Evolutionary conservation across 2,888 invertebrate genomes (phyloP).

Genomic region (Opisthograptis luteolata): DNA sequence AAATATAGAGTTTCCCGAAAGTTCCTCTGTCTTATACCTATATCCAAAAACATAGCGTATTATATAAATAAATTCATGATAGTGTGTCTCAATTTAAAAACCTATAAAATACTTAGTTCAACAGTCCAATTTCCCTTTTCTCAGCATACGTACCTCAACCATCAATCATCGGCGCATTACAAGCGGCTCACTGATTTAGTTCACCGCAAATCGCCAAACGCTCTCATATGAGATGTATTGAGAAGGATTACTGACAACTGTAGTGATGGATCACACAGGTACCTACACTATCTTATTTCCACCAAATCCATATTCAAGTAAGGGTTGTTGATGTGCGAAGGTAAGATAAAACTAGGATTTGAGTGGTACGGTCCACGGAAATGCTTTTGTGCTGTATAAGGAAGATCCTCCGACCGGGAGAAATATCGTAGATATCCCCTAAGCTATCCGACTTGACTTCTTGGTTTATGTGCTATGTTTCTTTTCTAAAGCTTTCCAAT

Average conservation of each 20-base stretch:
- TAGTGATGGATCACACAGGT: slow-evolving; percentile 11
- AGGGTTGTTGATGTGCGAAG: background rate
- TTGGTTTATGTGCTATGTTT: no score
- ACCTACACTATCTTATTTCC: background rate
- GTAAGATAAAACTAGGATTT: background rate
- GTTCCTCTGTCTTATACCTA: no score
- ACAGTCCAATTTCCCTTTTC: no score
- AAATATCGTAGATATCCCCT: no score
- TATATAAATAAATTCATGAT: no score
- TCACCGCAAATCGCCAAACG: slow-evolving; percentile 9
- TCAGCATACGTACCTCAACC: no score
- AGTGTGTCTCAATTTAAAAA: no score
- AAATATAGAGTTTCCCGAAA: no score
- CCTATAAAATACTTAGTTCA: no score
- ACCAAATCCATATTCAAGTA: background rate
- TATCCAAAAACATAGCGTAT: no score
- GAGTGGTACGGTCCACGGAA: background rate
- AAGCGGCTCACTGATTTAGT: slow-evolving; percentile 13
- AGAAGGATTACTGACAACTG: slow-evolving; percentile 25
- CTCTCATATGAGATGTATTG: slow-evolving; percentile 20
- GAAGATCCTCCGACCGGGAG: background rate
- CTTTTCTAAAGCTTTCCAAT: no score
- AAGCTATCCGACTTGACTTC: no score
- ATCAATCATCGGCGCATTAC: slow-evolving; percentile 17
- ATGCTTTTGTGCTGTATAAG: background rate